Evolutionary conservation across 2,888 invertebrate genomes (phyloP).

Genomic region (Nebria salina): DNA sequence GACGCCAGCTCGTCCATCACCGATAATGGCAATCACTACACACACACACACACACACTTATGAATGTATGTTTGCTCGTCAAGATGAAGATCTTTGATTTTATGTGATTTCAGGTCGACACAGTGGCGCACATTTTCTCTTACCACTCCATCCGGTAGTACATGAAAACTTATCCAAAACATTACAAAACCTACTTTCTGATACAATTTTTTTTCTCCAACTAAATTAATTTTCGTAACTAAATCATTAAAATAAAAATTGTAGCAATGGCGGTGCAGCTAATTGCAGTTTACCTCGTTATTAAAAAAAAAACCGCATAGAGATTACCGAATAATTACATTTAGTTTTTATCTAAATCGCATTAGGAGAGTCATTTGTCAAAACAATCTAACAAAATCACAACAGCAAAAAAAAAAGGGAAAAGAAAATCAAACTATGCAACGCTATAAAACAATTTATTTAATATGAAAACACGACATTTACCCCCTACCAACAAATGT

Average conservation of each 20-base stretch:
- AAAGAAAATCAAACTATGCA: slow-evolving; percentile 20
- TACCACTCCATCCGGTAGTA: too few relatives aligned
- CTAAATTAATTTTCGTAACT: not conserved
- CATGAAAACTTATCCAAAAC: too few relatives aligned
- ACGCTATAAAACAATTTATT: slow-evolving; percentile 39
- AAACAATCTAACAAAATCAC: slow-evolving; percentile 42
- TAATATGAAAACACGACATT: slow-evolving; percentile 12
- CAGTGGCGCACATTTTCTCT: too few relatives aligned
- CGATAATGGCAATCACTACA: slow-evolving; percentile 29
- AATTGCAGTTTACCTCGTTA: slow-evolving; percentile 19
- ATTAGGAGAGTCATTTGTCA: slow-evolving; percentile 42
- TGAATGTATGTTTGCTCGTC: too few relatives aligned
- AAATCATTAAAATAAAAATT: not conserved
- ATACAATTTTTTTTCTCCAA: too few relatives aligned
- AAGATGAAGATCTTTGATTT: too few relatives aligned
- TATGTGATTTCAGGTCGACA: too few relatives aligned
- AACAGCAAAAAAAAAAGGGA: not conserved
- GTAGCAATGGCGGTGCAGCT: not conserved
- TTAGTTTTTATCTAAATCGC: slow-evolving; percentile 38
- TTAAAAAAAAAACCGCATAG: not conserved
- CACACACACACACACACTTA: not conserved
- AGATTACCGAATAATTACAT: slow-evolving; percentile 40
- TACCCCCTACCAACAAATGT: not conserved
- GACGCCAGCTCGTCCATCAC: slow-evolving; percentile 33
- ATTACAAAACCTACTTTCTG: too few relatives aligned